Evolutionary conservation across 2,113 vertebrate species (phyloP).

Genomic region (Hippocampus mohnikei): DNA sequence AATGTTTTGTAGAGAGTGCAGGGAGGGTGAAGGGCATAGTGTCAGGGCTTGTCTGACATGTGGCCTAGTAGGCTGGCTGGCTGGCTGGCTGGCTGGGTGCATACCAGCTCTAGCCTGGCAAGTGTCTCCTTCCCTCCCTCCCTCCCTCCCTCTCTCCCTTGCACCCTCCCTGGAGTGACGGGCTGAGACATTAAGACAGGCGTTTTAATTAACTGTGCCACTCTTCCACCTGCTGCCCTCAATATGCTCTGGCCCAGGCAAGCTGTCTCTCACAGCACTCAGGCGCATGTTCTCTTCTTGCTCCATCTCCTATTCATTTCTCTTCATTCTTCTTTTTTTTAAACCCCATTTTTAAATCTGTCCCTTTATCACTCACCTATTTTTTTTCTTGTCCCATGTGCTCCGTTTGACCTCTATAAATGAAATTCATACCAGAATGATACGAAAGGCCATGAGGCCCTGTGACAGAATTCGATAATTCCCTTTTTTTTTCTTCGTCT

Average conservation of each 20-base stretch:
- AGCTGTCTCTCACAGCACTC: slow-evolving; percentile 68
- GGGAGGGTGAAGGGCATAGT: slow-evolving; percentile 61
- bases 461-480: slow-evolving; percentile 64
- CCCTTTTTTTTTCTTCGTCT: slow-evolving; percentile 23
- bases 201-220: slow-evolving; percentile 76
- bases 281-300: slow-evolving; percentile 50
- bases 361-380: slow-evolving; percentile 34
- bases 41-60: slow-evolving; percentile 72
- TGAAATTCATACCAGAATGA: slow-evolving; percentile 45
- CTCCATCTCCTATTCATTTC: slow-evolving; percentile 41
- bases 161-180: slow-evolving; percentile 63
- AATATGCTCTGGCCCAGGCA: slow-evolving; percentile 71
- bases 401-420: slow-evolving; percentile 58
- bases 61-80: slow-evolving; percentile 62
- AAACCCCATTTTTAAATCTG: slow-evolving; percentile 48
- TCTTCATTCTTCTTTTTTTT: slow-evolving; percentile 23
- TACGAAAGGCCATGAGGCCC: slow-evolving; percentile 51
- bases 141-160: slow-evolving; percentile 15
- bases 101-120: slow-evolving; percentile 62
- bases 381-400: slow-evolving; percentile 14
- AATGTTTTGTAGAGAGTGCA: slow-evolving; percentile 7
- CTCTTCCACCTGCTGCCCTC: slow-evolving; percentile 75
- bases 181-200: slow-evolving; percentile 72
- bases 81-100: slow-evolving; percentile 56
- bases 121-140: slow-evolving; percentile 34